Base-by-base conservation (phyloP, 1,140 invertebrate genomes). In the Brachionus plicatilis region DNA sequence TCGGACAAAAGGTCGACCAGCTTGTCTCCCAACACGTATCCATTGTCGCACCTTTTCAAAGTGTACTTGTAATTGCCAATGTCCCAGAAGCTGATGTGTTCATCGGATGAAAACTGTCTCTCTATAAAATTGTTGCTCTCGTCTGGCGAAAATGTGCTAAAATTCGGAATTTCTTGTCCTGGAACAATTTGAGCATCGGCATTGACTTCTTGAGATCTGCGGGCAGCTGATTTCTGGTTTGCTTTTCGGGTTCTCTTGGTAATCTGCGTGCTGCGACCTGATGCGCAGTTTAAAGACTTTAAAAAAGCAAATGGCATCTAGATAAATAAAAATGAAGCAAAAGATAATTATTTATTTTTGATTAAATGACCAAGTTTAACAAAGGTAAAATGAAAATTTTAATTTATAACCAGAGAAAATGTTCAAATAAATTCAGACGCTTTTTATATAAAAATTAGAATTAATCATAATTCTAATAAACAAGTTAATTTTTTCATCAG, bases 51-150 rank as follows among this genome's bases (percentile, higher is more conserved):
- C 84, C 97, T 92, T 88, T 96, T 95, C 12, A 96, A 97, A 5
- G 96, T 98, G 72, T 95, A 91, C 90, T 97, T 98, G 88, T 97
- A 99, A 90, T 98, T 97, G 82, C 95, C 95, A 68, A 96, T 94
- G 92, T 99, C 79, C 79, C 79, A 82, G 29, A 82, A 82, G 33
- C 72, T 76, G 17, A 76, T 76, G n/a, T 47, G 27, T 27, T 76
- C 45, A 9, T 33, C 29, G 33, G 66, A 33, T 14, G 53, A 60
- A 24, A 60, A 60, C 20, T 60, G 53, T 20, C 53, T 60, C 53
- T 60, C 53, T 17, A 60, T 20, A 60, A 60, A 70, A 24, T 37
- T 70, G 66, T 41, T 33, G 27, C 4, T 70, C 66, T 70, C 66
- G n/a, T 41, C 66, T 1, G 53, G 53, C 17, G 53, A 60, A 60